Percentiles rank a stretch among this genome's conserved stretches.
phyloP scores from a whole-genome alignment of 2,113 vertebrate genomes.

The Physeter macrocephalus region DNA sequence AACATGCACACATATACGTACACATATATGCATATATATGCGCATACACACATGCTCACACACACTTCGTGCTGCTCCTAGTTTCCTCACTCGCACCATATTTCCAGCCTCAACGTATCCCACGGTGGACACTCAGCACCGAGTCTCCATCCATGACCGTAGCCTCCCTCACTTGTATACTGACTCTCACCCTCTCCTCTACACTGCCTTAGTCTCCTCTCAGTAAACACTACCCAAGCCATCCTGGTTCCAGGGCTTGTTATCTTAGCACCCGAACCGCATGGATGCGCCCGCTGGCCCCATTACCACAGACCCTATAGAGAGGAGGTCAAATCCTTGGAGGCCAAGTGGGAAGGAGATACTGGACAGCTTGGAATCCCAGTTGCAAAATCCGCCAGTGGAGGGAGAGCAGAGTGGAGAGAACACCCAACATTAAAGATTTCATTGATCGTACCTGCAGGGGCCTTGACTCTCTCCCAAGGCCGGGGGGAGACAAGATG shows the following conservation, averaged over 20 bases:
- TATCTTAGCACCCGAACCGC: not conserved
- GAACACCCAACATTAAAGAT: not conserved
- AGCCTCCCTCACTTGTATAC: not conserved
- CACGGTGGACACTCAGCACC: not conserved
- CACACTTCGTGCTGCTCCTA: not conserved
- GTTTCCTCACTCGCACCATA: not conserved
- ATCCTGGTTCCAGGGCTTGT: not conserved
- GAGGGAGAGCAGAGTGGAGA: not conserved
- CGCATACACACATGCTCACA: not conserved
- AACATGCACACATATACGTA: too few relatives aligned
- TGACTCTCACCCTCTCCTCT: not conserved
- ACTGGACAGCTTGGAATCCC: not conserved
- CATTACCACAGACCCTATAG: not conserved
- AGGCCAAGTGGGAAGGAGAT: not conserved
- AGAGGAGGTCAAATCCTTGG: not conserved
- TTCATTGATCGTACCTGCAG: not conserved
- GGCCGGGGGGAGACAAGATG: accelerated
- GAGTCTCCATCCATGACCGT: not conserved
- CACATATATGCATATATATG: accelerated
- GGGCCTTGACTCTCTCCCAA: not conserved
- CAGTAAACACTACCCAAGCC: not conserved
- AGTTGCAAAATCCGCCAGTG: not conserved
- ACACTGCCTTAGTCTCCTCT: not conserved
- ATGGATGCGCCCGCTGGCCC: accelerated
- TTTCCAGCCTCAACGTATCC: not conserved